Base-by-base conservation (phyloP, 2,888 invertebrate genomes). In the Pristionchus arcanus region DNA sequence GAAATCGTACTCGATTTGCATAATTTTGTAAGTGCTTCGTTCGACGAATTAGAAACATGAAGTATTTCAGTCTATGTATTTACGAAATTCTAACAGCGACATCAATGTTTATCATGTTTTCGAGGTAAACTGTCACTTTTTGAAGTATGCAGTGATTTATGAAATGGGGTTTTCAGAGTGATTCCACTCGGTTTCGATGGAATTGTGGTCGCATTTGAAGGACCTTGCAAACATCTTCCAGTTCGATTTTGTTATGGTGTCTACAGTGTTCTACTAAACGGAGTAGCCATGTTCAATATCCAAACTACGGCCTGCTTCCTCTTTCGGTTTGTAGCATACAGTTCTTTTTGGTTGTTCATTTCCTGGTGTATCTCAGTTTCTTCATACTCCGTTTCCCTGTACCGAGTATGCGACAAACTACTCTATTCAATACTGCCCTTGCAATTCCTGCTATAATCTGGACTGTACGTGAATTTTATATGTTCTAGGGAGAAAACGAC, bases 21-120 rank as follows among this genome's bases (percentile, higher is more conserved):
- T 66, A 28, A n/a, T 66, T 15, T 66, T 66, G 28, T 66, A 7
- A 66, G n/a, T 28, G n/a, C 3, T 21, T 3, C 11, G 28, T 5
- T 1, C 7, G 2, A 21, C 1, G 0, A 28, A 5, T 4, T 28
- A 13, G 13, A 25, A n/a, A n/a, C 0, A 28, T 0, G 11, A 13
- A 13, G 0, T n/a, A 25, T 66, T 66, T 66, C 28, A 66, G 66
- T 9, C 28, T 66, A n/a, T 66, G 66, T 9, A 28, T 66, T n/a
- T 66, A 66, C 28, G 66, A 66, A 66, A 66, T 66, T 66, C 28
- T 28, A 5, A 28, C 66, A n/a, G 4, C 66, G 28, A n/a, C 13
- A 19, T 1, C 66, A 28, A 28, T 66, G 66, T n/a, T 66, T 28
- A 66, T 66, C n/a, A 66, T 66, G 13, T 66, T 66, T 66, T 15